Evolutionary conservation across 2,888 invertebrate genomes (phyloP), one percentile per base, ranked within the genome.

Genomic region (Hirtodrosophila trivittata): DNA sequence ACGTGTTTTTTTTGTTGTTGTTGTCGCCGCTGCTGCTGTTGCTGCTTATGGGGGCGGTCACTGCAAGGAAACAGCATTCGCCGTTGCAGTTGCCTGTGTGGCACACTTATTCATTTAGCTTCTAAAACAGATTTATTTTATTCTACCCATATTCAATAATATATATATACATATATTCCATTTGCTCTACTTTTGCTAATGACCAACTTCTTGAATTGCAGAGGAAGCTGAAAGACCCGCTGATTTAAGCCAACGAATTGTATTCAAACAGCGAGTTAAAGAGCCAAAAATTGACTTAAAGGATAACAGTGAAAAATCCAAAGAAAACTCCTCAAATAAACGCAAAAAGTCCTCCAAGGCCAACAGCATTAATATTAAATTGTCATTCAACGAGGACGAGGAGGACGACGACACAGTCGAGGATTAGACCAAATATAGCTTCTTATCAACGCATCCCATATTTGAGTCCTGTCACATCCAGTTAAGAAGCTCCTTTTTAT

Each of bases 151-250:
- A 26, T 33, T 12, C 9, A 30, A 8, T 30, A 30, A 3, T 33
- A 12, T 4, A 33, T 12, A 12, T 33, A 33, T 12, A 4, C 13
- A 28, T 28, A 3, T n/a, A 30, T 10, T 7, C 28, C 42, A 45
- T 16, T 35, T 50, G 51, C 35, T 13, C 32, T 26, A 54, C 10
- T 37, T 47, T 50, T 39, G 21, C 10, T 63, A 35, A 47, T 39
- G 26, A 26, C 2, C 50, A 51, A 66, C 13, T 21, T 73, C 6
- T 65, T 46, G 52, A 46, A 66, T 91, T 91, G 18, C 89, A 94
- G 94, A 93, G 88, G 92, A 92, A 83, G 92, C 92, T 56, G 92
- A 92, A 77, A 91, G 91, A 32, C 93, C 93, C 25, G 94, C 94
- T 32, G 93, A 94, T 90, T 89, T 94, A 67, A 91, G 86, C 49